Percentiles rank a stretch among this genome's conserved stretches.
phyloP scores from a whole-genome alignment of 2,888 invertebrate genomes.

The Caenorhabditis sp. region DNA sequence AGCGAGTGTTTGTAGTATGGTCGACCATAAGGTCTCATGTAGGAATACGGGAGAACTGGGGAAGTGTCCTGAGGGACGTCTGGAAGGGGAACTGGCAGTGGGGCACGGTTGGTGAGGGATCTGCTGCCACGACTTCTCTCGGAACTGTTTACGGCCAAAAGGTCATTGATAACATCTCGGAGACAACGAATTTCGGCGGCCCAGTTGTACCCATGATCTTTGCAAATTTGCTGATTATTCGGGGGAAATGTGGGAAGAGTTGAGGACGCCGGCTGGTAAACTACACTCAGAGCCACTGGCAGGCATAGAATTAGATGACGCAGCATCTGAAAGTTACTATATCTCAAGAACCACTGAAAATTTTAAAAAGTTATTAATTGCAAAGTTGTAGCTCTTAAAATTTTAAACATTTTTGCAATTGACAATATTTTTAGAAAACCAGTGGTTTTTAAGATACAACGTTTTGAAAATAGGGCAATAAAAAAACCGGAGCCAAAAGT shows the following conservation, averaged over 20 bases:
- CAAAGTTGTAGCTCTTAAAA: too few species aligned
- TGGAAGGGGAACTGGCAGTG: neutral
- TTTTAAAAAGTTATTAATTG: too few species aligned
- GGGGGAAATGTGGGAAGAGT: constrained; percentile 43
- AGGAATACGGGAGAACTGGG: constrained; percentile 15
- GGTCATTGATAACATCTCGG: constrained; percentile 27
- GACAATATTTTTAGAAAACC: too few species aligned
- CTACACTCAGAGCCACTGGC: neutral
- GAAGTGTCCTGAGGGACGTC: neutral
- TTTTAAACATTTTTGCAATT: too few species aligned
- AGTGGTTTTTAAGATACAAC: too few species aligned
- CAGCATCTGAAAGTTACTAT: neutral
- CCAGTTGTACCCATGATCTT: constrained; percentile 52
- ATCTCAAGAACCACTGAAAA: neutral
- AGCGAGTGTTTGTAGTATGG: constrained; percentile 10
- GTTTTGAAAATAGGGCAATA: too few species aligned
- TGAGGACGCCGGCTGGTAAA: neutral
- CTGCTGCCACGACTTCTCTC: constrained; percentile 20
- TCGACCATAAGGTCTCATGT: constrained; percentile 20
- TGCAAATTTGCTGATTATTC: constrained; percentile 31
- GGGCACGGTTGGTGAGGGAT: constrained; percentile 17
- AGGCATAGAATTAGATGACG: neutral
- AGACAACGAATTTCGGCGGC: constrained; percentile 65
- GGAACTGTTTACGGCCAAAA: neutral
- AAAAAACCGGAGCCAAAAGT: too few species aligned